Conservation (phyloP, 2,797 vertebrate genomes). For the Phylloscopus collybita region DNA sequence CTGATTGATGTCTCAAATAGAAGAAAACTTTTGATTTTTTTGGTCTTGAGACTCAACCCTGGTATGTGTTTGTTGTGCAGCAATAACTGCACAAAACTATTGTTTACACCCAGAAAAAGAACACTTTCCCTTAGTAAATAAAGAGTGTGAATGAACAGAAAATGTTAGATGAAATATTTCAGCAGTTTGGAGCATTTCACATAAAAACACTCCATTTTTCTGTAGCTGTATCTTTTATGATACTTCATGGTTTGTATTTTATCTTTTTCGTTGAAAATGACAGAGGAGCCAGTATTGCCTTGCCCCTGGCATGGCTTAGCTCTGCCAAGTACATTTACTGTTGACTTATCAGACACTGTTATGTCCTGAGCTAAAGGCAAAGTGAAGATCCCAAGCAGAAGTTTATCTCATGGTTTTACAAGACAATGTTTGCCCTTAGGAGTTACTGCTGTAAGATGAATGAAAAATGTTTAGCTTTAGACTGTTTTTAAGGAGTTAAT, state of each 20-base stretch:
- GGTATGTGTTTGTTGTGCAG: background rate
- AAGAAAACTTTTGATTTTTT: background rate
- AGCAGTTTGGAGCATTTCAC: background rate
- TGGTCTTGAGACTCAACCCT: background rate
- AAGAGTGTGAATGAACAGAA: background rate
- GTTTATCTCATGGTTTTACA: background rate
- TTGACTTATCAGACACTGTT: background rate
- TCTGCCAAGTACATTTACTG: background rate
- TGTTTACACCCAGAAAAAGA: background rate
- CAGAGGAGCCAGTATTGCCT: background rate
- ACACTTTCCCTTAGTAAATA: background rate
- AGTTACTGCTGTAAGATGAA: background rate
- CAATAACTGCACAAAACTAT: background rate
- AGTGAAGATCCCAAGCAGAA: background rate
- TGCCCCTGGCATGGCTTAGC: background rate
- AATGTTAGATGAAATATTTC: background rate
- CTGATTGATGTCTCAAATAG: background rate
- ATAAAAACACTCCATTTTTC: background rate
- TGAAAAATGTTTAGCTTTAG: background rate
- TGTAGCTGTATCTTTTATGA: background rate
- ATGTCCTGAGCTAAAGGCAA: background rate
- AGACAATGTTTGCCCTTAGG: background rate
- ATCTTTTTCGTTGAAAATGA: background rate
- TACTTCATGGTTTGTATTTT: background rate
- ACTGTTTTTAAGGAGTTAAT: background rate